phyloP scores from a whole-genome alignment of 2,113 vertebrate species.

The Crotalus helleri region DNA sequence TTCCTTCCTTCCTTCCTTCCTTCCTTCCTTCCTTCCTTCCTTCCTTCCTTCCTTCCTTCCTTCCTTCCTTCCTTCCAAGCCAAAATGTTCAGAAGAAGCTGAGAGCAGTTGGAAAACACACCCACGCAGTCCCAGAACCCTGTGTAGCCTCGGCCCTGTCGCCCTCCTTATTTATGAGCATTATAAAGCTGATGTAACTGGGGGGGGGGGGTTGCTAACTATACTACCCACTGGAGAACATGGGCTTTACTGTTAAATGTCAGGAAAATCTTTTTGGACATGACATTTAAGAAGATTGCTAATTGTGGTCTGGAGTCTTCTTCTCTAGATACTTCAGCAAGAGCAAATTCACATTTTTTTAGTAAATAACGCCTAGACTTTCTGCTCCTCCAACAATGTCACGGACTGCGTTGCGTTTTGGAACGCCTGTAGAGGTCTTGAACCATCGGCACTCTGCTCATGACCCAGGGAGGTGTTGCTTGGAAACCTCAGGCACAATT shows the following conservation, averaged over 20 bases:
- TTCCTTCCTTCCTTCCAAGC: not conserved
- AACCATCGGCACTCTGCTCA: no score
- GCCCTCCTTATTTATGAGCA: conserved; percentile 60
- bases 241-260: conserved; percentile 69
- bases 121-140: not conserved
- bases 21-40: no score
- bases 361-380: conserved; percentile 47
- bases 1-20: no score
- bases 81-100: not conserved
- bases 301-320: conserved; percentile 48
- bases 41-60: not conserved
- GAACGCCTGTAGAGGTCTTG: conserved; percentile 45
- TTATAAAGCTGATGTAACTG: conserved; percentile 39
- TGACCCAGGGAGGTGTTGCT: not conserved
- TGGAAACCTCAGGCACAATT: not conserved
- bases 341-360: conserved; percentile 45
- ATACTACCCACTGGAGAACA: conserved; percentile 67
- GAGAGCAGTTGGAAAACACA: conserved; percentile 28
- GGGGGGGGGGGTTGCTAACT: conserved; percentile 17
- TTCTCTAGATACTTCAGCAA: conserved; percentile 59
- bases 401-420: conserved; percentile 31
- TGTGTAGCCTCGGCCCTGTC: conserved; percentile 17
- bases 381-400: conserved; percentile 28
- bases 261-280: conserved; percentile 64
- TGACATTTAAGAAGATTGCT: conserved; percentile 75